These are phyloP conservation scores for Drosophila jambulina DNA, from an alignment of 1,140 invertebrate genomes.

Conservation along the genomic window DNA sequence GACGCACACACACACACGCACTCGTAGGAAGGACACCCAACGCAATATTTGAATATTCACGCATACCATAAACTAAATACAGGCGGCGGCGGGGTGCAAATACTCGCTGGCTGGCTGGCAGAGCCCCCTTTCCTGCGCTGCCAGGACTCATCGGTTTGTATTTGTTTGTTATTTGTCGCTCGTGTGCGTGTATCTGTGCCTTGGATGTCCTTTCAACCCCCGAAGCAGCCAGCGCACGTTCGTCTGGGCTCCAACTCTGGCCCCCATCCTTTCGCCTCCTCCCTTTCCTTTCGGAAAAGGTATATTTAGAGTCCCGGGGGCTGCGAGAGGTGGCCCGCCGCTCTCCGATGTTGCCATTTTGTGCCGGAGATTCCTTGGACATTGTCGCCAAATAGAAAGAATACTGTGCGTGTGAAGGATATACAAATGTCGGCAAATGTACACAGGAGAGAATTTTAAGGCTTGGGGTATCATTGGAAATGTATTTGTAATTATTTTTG, in stretches of 20 bases:
- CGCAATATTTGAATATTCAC: conserved; percentile 77
- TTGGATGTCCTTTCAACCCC: conserved; percentile 73
- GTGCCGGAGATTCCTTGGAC: conserved; percentile 66
- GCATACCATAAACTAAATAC: conserved; percentile 78
- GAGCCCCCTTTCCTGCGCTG: conserved; percentile 54
- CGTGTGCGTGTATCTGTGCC: conserved; percentile 40
- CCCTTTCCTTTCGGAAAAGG: conserved; percentile 12
- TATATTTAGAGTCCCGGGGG: conserved; percentile 53
- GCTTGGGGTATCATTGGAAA: neutral
- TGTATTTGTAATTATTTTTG: neutral
- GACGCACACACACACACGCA: conserved; percentile 44
- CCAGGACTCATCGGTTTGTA: conserved; percentile 57
- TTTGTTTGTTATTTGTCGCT: conserved; percentile 79
- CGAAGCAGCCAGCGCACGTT: conserved; percentile 62
- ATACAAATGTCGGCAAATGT: conserved; percentile 17
- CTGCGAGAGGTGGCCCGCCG: conserved; percentile 10
- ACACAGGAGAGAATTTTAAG: neutral
- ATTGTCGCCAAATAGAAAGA: conserved; percentile 76
- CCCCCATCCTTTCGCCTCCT: neutral
- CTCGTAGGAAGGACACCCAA: conserved; percentile 26
- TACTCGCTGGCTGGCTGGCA: conserved; percentile 57
- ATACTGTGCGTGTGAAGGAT: conserved; percentile 36
- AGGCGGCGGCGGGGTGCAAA: conserved; percentile 47
- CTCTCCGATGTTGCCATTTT: conserved; percentile 71
- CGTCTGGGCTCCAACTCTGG: conserved; percentile 52